These are phyloP conservation scores for Morpho deidamia DNA, from an alignment of 2,888 invertebrate genomes.

Conservation along the genomic window DNA sequence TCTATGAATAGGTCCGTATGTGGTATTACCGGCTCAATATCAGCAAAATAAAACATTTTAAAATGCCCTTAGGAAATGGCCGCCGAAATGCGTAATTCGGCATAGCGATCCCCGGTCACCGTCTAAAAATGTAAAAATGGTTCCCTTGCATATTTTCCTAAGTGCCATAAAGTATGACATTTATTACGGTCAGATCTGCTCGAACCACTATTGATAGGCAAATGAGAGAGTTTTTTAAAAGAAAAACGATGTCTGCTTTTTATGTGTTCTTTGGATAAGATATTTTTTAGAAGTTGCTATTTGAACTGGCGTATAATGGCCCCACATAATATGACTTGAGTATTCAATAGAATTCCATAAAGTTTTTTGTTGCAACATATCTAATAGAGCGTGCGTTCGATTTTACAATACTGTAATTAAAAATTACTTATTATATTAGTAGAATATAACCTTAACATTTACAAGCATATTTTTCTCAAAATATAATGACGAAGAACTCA, in stretches of 20 bases:
- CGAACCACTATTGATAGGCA: constrained; percentile 78
- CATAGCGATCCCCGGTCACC: constrained; percentile 71
- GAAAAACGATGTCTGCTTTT: constrained; percentile 79
- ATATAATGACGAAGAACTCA: too few species aligned
- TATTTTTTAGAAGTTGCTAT: constrained; percentile 61
- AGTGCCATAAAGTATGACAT: constrained; percentile 78
- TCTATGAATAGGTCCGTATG: constrained; percentile 4
- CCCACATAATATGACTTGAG: constrained; percentile 7
- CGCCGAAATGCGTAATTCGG: constrained; percentile 61
- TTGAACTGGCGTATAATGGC: constrained; percentile 54
- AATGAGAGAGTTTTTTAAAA: constrained; percentile 79
- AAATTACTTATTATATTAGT: too few species aligned
- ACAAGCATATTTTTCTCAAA: too few species aligned
- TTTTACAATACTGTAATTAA: too few species aligned
- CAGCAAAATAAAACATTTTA: constrained; percentile 39
- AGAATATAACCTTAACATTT: too few species aligned
- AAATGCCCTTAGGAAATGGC: constrained; percentile 65
- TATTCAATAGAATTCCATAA: too few species aligned
- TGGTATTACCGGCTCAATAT: constrained; percentile 12
- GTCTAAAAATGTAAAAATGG: constrained; percentile 74
- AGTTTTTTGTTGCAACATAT: too few species aligned
- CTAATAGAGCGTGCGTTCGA: too few species aligned
- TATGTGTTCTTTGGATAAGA: constrained; percentile 73
- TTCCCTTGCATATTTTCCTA: constrained; percentile 77
- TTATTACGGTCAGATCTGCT: constrained; percentile 79